Conservation (phyloP, 2,888 invertebrate species). For the Drymonia ruficornis region DNA sequence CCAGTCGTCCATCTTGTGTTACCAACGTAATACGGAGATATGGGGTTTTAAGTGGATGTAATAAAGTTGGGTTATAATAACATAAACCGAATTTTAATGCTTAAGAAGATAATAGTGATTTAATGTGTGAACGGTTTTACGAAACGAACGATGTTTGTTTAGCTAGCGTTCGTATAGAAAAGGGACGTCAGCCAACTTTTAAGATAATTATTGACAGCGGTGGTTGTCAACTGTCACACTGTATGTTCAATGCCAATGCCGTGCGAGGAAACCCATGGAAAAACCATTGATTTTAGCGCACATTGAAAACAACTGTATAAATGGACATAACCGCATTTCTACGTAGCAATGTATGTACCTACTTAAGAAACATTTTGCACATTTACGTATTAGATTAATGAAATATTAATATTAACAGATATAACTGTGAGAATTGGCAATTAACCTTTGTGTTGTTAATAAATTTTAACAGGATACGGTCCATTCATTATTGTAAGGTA, state of each 20-base stretch:
- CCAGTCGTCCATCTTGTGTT: constrained; percentile 38
- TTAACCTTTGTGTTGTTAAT: constrained; percentile 41
- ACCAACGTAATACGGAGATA: constrained; percentile 49
- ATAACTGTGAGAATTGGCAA: constrained; percentile 29
- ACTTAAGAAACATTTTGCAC: no score
- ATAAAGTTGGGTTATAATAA: constrained; percentile 30
- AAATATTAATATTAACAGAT: neutral
- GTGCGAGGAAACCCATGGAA: no score
- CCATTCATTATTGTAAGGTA: constrained; percentile 28
- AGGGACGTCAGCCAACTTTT: no score
- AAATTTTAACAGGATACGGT: constrained; percentile 38
- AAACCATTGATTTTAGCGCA: no score
- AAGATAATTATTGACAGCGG: no score
- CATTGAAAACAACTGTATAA: no score
- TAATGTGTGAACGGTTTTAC: constrained; percentile 11
- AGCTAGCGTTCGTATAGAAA: no score
- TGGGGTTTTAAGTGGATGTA: constrained; percentile 40
- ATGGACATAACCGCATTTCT: no score
- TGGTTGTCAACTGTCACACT: no score
- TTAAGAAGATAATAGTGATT: constrained; percentile 16
- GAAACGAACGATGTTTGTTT: neutral
- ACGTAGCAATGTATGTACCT: no score
- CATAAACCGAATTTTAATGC: constrained; percentile 14
- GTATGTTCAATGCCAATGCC: no score
- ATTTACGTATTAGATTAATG: neutral